Conservation (phyloP, 1,140 invertebrate species). For the Acromyrmex echinatior region DNA sequence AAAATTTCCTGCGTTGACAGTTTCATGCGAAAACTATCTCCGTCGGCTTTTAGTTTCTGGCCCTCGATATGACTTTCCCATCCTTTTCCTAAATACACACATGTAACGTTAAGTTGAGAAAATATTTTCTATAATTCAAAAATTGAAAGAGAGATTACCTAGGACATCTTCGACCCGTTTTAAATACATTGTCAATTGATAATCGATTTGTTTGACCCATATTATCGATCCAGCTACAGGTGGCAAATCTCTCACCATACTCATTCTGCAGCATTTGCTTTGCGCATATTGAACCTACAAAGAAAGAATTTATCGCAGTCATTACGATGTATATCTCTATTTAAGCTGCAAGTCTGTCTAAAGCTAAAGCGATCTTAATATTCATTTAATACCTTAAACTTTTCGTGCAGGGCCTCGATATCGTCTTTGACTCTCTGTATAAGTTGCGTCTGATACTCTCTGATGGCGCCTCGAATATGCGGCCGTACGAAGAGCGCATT, state of each 20-base stretch:
- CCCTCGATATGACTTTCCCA: conserved; percentile 99
- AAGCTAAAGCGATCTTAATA: neutral
- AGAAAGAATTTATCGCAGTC: conserved; percentile 38
- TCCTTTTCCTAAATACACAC: conserved; percentile 90
- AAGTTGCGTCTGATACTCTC: conserved; percentile 99
- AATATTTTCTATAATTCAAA: conserved; percentile 14
- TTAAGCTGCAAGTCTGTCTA: neutral
- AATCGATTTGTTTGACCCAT: conserved; percentile 99
- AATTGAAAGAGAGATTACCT: conserved; percentile 86
- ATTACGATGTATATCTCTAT: neutral
- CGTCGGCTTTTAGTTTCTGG: conserved; percentile 98
- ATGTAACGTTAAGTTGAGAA: conserved; percentile 6
- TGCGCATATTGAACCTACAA: conserved; percentile 95
- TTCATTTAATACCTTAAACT: conserved; percentile 93
- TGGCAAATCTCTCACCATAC: conserved; percentile 96
- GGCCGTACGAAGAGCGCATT: conserved; percentile 99
- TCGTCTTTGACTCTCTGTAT: conserved; percentile 99
- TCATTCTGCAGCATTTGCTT: conserved; percentile 96
- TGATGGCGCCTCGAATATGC: conserved; percentile 98
- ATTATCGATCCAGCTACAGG: conserved; percentile 99
- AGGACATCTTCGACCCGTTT: conserved; percentile 99
- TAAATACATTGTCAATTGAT: conserved; percentile 98
- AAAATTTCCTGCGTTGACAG: conserved; percentile 98
- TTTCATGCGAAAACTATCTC: conserved; percentile 98
- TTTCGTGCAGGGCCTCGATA: conserved; percentile 98